Evolutionary conservation across 2,113 vertebrate species (phyloP).

Genomic region (Coturnix japonica): DNA sequence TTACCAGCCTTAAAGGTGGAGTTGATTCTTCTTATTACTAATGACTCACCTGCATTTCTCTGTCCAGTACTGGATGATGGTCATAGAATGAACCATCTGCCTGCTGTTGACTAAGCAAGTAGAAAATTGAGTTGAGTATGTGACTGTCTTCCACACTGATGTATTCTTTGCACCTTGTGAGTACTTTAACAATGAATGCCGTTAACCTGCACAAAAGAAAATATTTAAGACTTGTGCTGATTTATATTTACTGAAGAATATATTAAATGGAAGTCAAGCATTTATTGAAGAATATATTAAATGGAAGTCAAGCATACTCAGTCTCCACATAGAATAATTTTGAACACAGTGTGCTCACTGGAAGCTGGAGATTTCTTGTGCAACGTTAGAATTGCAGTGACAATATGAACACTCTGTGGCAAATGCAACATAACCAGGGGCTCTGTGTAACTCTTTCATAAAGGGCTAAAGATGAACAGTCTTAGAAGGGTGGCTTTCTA

Average conservation of each 20-base stretch:
- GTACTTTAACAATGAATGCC: constrained; percentile 81
- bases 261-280: background rate
- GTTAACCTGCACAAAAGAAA: constrained; percentile 77
- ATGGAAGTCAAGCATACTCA: background rate
- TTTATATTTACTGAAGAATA: background rate
- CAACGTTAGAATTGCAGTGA: too few species aligned
- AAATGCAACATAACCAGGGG: background rate
- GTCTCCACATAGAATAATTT: background rate
- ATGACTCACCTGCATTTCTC: constrained; percentile 74
- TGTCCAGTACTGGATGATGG: constrained; percentile 73
- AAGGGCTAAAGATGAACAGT: background rate
- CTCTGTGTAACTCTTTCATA: background rate
- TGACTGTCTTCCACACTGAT: constrained; percentile 26
- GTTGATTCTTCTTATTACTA: background rate
- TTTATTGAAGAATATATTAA: background rate
- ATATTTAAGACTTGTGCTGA: background rate
- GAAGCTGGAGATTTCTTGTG: background rate
- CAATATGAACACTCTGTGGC: background rate
- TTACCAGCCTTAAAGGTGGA: background rate
- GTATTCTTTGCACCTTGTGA: constrained; percentile 69
- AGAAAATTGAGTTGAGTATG: constrained; percentile 63
- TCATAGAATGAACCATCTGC: constrained; percentile 74
- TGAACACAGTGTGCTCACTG: background rate
- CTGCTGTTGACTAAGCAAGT: constrained; percentile 71
- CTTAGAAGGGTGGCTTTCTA: background rate